Conservation (phyloP, 2,113 vertebrate species). For the Albula glossodonta region DNA sequence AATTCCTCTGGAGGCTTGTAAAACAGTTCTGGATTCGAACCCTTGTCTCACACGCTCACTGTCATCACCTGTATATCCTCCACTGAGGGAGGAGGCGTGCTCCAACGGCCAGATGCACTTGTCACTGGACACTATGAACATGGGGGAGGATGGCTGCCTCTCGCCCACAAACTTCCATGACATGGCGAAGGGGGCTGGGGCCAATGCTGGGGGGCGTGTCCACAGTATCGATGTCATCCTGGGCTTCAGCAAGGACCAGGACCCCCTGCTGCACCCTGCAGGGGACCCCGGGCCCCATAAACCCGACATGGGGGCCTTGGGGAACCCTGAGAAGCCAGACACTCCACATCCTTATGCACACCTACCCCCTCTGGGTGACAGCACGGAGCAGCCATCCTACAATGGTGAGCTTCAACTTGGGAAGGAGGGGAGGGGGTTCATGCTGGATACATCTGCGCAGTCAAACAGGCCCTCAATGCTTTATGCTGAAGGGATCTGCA, state of each 20-base stretch:
- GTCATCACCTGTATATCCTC: slow-evolving; percentile 9
- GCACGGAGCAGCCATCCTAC: slow-evolving; percentile 49
- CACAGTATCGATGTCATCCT: slow-evolving; percentile 80
- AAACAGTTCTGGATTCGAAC: background rate
- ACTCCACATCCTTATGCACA: slow-evolving; percentile 47
- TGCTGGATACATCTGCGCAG: too few species aligned
- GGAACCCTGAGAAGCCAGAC: slow-evolving; percentile 45
- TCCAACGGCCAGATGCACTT: slow-evolving; percentile 70
- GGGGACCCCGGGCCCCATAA: slow-evolving; percentile 50
- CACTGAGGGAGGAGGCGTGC: slow-evolving; percentile 35
- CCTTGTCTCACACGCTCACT: too few species aligned
- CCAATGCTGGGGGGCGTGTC: slow-evolving; percentile 59
- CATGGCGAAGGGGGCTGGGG: slow-evolving; percentile 68
- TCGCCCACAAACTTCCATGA: slow-evolving; percentile 73
- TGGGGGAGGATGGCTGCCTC: slow-evolving; percentile 76
- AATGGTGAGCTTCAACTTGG: slow-evolving; percentile 57
- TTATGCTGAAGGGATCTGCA: too few species aligned
- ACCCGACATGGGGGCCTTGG: slow-evolving; percentile 51
- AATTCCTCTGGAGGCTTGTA: too few species aligned
- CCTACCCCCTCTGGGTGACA: slow-evolving; percentile 52
- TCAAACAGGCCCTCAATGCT: background rate
- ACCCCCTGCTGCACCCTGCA: slow-evolving; percentile 59
- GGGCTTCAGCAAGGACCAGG: slow-evolving; percentile 77
- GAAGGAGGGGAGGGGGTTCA: background rate
- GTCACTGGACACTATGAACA: slow-evolving; percentile 73